Base-by-base conservation (phyloP, 2,888 invertebrate genomes). In the Allolobophora icterica region DNA sequence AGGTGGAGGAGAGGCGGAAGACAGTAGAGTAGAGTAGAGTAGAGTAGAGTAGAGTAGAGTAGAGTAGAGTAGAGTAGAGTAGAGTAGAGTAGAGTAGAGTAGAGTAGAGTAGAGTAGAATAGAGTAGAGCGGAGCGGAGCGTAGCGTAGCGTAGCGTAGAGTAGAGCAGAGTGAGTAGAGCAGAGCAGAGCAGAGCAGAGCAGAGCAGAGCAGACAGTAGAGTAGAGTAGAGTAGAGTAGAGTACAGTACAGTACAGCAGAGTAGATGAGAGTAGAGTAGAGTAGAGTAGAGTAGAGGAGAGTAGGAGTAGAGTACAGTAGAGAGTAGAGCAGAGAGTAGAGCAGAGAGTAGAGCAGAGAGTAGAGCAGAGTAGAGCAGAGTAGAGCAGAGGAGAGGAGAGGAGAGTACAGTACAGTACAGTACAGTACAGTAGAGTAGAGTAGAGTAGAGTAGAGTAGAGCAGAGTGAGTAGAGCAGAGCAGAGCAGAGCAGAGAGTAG, bases 1-100 rank as follows among this genome's bases (percentile, higher is more conserved):
- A 89, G 93, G 35, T 1, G 24, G 35, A 84, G 84, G 15, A 17
- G 38, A 89, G 93, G n/a, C n/a, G n/a, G n/a, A 93, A 91, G 84
- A 91, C 24, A 93, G 92, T 89, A 91, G 93, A 13, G 35, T 6
- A 89, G 40, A 17, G 21, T 6, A n/a, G 30, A 34, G 35, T 8
- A 40, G 40, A 21, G 33, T 33, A 89, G 42, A 89, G 89, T 21
- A 52, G 42, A 52, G 30, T 5, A 35, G 38, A 42, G 24, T 33
- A 40, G 89, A 42, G 6, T n/a, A 40, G 21, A 89, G 6, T 11
- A 38, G 89, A 35, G 8, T 2, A 84, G 35, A n/a, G 30, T 4
- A 42, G 38, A 38, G 33, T 19, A 33, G n/a, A 33, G 33, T 33
- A 13, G n/a, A 90, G 52, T 45, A 90, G 90, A 34, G 45, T 2